Percentiles rank a stretch among this genome's conserved stretches.
Evolutionary conservation across 2,888 invertebrate genomes (phyloP).

Genomic region (Agonopterix subpropinquella): DNA sequence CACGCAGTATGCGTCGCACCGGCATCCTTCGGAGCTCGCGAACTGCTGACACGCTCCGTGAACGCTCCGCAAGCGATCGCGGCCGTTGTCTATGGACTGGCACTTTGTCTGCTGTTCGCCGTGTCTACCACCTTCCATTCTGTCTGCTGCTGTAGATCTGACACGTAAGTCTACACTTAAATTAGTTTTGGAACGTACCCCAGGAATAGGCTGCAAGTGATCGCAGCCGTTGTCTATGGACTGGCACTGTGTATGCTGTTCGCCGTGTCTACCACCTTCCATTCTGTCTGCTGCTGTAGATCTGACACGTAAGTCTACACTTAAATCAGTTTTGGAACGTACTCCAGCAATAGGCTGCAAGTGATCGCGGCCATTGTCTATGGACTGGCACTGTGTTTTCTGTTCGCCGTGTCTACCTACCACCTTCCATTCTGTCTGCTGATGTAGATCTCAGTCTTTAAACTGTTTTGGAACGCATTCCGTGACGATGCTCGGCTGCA

Average conservation of each 20-base stretch:
- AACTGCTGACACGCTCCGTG: constrained; percentile 83
- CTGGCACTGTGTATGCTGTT: constrained; percentile 89
- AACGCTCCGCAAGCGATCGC: constrained; percentile 86
- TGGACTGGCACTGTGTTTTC: constrained; percentile 87
- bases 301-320: constrained; percentile 64
- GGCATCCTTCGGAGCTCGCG: constrained; percentile 85
- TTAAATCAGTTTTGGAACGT: not conserved
- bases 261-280: constrained; percentile 92
- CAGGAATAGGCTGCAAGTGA: constrained; percentile 75
- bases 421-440: constrained; percentile 92
- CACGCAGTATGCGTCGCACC: constrained; percentile 94
- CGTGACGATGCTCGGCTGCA: constrained; percentile 73
- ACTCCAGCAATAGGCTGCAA: constrained; percentile 57
- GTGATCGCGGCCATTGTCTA: constrained; percentile 89
- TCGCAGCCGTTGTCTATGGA: constrained; percentile 91
- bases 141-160: constrained; percentile 82
- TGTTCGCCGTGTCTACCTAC: constrained; percentile 94
- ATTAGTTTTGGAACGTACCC: too few relatives aligned
- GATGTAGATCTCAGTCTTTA: constrained; percentile 69
- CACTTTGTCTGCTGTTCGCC: constrained; percentile 88
- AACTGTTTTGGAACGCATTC: too few relatives aligned
- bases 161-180: constrained; percentile 48
- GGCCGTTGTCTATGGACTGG: constrained; percentile 90
- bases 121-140: constrained; percentile 94
- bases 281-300: constrained; percentile 87